phyloP scores from a whole-genome alignment of 64 coral and sea anemone genomes.

The Pocillopora damicornis region DNA sequence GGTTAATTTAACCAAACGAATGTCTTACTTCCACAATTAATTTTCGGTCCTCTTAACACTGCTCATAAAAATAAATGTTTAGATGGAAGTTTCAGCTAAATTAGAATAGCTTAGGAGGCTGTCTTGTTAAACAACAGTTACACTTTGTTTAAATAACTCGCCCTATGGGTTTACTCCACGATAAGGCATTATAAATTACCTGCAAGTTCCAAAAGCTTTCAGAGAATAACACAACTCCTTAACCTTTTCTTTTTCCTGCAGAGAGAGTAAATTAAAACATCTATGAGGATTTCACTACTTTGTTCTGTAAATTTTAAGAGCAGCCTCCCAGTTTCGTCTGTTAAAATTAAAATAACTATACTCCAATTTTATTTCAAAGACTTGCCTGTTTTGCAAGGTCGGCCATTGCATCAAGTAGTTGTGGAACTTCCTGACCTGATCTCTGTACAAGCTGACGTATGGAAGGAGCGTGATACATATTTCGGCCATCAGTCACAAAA shows the following conservation, averaged over 20 bases:
- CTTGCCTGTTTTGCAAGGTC: constrained; percentile 11
- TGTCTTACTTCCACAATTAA: no score
- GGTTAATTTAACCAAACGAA: no score
- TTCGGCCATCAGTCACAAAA: constrained; percentile 61
- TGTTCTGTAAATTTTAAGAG: not conserved
- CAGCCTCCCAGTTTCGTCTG: no score
- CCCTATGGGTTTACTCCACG: not conserved
- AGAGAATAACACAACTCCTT: constrained; percentile 43
- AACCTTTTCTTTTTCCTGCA: constrained; percentile 43
- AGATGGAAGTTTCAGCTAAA: no score
- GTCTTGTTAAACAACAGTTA: no score
- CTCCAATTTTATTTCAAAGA: no score
- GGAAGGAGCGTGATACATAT: constrained; percentile 23
- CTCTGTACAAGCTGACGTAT: constrained; percentile 29
- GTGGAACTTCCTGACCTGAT: constrained; percentile 17
- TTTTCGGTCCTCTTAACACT: no score
- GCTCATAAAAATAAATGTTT: no score
- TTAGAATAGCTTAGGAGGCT: no score
- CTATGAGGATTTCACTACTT: not conserved
- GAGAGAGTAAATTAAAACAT: not conserved
- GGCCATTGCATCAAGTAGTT: constrained; percentile 39
- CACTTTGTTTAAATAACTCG: not conserved
- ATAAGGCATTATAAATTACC: not conserved
- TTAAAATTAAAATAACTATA: no score
- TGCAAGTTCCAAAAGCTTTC: constrained; percentile 66